phyloP scores from a whole-genome alignment of 2,797 vertebrate species.

The Muscicapa comitata region DNA sequence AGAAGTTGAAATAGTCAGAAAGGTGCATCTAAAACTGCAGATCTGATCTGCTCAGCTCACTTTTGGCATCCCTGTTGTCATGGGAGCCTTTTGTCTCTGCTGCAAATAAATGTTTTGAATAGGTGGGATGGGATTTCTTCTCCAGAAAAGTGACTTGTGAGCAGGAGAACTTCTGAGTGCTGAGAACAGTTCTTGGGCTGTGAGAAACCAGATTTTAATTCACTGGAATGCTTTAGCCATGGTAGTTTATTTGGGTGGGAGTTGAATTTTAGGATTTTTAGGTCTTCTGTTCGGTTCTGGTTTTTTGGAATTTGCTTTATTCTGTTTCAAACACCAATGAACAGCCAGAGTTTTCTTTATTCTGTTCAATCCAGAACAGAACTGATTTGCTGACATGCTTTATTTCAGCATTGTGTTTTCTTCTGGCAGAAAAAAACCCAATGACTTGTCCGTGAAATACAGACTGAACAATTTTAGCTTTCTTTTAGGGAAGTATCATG shows the following conservation, averaged over 20 bases:
- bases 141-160: accelerated
- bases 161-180: not conserved
- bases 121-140: not conserved
- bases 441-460: not conserved
- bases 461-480: not conserved
- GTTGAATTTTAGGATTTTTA: not conserved
- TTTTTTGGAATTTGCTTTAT: not conserved
- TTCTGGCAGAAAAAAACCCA: not conserved
- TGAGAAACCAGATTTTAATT: not conserved
- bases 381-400: not conserved
- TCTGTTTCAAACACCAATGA: not conserved
- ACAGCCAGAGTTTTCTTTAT: not conserved
- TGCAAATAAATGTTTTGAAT: not conserved
- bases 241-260: not conserved
- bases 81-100: not conserved
- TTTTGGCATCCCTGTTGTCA: not conserved
- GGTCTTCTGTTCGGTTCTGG: not conserved
- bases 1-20: not conserved
- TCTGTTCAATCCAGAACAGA: not conserved
- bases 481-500: not conserved
- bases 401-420: not conserved
- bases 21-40: not conserved
- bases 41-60: not conserved
- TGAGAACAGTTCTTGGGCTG: not conserved
- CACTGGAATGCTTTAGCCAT: not conserved